Conservation (phyloP, 2,797 vertebrate genomes). For the Emydoidea blandingii region DNA sequence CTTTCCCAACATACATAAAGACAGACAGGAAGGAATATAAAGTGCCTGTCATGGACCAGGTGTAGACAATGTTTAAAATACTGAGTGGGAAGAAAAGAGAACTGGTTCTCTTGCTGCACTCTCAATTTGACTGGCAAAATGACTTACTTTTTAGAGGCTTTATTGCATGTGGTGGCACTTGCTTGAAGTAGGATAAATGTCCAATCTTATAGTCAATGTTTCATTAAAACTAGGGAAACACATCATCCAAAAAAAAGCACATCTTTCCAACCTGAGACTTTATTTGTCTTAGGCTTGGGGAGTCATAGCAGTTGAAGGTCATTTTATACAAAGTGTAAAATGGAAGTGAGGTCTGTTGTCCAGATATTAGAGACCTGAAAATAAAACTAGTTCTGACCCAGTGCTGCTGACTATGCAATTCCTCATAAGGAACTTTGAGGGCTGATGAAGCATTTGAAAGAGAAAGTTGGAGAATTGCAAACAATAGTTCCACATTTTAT, state of each 20-base stretch:
- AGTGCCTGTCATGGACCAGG: background rate
- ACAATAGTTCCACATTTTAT: background rate
- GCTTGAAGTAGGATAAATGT: background rate
- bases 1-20: too few species aligned
- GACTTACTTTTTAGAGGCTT: background rate
- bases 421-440: background rate
- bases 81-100: background rate
- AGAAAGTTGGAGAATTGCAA: background rate
- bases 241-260: background rate
- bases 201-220: fast-evolving
- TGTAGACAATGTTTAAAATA: background rate
- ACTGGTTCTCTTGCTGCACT: background rate
- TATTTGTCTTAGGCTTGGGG: background rate
- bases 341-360: background rate
- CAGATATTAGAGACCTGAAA: background rate
- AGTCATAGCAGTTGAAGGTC: background rate
- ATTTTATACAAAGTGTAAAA: background rate
- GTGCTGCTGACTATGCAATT: background rate
- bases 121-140: background rate
- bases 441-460: background rate
- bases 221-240: background rate
- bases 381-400: background rate
- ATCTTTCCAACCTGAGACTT: background rate
- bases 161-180: background rate
- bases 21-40: background rate